A percentile compares a stretch with the other conserved stretches of the same genome.
Evolutionary conservation across 2,797 vertebrate genomes (phyloP).

Genomic region (Xenentodon cancila): DNA sequence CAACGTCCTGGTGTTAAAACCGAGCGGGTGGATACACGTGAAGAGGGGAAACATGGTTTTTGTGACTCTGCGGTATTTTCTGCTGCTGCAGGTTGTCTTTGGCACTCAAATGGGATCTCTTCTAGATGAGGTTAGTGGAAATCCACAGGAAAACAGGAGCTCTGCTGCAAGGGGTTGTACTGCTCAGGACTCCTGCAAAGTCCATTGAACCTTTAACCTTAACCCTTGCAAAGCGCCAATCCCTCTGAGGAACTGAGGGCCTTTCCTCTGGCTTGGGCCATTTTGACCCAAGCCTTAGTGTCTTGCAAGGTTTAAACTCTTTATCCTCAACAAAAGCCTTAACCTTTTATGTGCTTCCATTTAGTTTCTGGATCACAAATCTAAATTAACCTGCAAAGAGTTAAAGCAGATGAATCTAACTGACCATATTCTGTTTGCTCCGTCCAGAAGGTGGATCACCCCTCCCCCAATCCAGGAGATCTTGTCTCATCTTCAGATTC

Average conservation of each 20-base stretch:
- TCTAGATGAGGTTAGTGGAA: slow-evolving; percentile 75
- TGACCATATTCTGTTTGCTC: slow-evolving; percentile 26
- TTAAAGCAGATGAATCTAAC: slow-evolving; percentile 12
- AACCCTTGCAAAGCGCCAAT: no score
- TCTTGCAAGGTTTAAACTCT: slow-evolving; percentile 31
- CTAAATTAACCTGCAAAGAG: slow-evolving; percentile 12
- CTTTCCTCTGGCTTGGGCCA: no score
- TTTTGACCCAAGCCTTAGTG: no score
- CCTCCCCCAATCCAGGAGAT: slow-evolving; percentile 46
- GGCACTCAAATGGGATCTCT: slow-evolving; percentile 67
- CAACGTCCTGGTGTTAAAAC: slow-evolving; percentile 29
- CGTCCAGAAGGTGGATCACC: slow-evolving; percentile 55
- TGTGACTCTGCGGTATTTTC: slow-evolving; percentile 64
- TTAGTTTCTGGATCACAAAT: neutral
- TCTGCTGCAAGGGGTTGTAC: slow-evolving; percentile 42
- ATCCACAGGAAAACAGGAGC: slow-evolving; percentile 46
- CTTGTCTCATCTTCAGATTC: slow-evolving; percentile 51
- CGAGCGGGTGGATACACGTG: slow-evolving; percentile 51
- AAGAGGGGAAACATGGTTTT: slow-evolving; percentile 71
- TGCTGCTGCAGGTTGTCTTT: slow-evolving; percentile 59
- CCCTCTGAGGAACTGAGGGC: no score
- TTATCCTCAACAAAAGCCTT: neutral
- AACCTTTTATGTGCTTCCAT: slow-evolving; percentile 8
- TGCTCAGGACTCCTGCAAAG: slow-evolving; percentile 65
- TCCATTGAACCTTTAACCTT: slow-evolving; percentile 78